Evolutionary conservation across 2,888 invertebrate genomes (phyloP), one percentile per base, ranked within the genome.

Genomic region (Sceliomorpha sp.): DNA sequence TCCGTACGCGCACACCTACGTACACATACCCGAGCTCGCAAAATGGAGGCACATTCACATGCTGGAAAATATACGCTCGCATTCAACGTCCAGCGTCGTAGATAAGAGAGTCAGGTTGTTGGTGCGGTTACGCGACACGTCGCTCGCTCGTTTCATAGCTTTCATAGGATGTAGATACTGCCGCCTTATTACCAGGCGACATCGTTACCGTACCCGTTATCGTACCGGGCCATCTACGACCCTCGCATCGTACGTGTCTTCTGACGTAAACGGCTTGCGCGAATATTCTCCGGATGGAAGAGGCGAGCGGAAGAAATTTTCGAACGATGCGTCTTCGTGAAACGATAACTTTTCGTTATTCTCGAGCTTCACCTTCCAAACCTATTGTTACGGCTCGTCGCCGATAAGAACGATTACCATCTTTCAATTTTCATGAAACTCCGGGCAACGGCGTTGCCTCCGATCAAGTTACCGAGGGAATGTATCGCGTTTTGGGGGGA

Each of bases 171-270:
- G 56, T 37, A 36, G 47, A 47, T 44, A 55, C 34, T 20, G 32
- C 26, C 58, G 48, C 40, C 58, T 40, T 59, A 59, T 59, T 59
- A 59, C 58, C 48, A n/a, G n/a, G 40, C 32, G 32, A 48, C 42
- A 17, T 45, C 48, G 40, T 56, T 48, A 48, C 34, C 39, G 44
- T 55, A 12, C 32, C 13, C 9, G 15, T 34, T 48, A 59, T 59
- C 58, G 31, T 34, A 26, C 14, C 31, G 48, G 45, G 32, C 40
- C 39, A 59, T 32, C 20, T 45, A 31, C 10, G 15, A 20, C 32
- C n/a, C 47, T 47, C 47, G 20, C 20, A n/a, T 17, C 10, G 42
- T 36, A 44, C 55, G 55, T 55, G 44, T 36, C 7, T n/a, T 10
- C 17, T 17, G 14, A 14, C 12, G 15, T 45, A 45, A 64, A 69